Evolutionary conservation across 2,797 vertebrate species (phyloP).

Genomic region (Picus viridis): DNA sequence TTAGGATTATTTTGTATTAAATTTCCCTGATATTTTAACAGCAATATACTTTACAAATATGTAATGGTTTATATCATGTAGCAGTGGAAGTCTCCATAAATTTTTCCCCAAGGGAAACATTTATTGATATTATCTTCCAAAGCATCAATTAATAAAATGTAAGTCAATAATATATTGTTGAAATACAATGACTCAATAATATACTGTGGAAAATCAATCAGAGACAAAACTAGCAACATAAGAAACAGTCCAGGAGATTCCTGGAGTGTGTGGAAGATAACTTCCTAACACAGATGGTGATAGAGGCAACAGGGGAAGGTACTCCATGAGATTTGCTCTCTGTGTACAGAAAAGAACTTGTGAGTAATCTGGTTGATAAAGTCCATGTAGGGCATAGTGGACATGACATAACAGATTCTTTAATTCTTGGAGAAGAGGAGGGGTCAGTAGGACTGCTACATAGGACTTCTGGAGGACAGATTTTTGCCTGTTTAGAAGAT

Average conservation of each 20-base stretch:
- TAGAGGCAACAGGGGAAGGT: no score
- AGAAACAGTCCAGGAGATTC: background rate
- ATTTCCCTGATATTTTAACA: background rate
- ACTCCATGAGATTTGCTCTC: no score
- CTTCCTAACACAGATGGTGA: no score
- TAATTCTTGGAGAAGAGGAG: no score
- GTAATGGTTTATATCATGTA: background rate
- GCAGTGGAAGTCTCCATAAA: background rate
- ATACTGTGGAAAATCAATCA: background rate
- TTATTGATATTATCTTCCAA: background rate
- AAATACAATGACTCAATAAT: background rate
- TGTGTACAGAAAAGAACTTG: no score
- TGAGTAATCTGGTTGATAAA: no score
- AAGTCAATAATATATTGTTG: background rate
- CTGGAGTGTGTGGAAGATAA: background rate
- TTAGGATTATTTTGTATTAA: background rate
- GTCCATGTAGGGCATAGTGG: no score
- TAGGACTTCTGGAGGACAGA: no score
- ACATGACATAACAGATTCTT: no score
- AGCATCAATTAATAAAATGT: background rate
- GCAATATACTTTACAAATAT: background rate
- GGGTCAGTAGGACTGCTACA: no score
- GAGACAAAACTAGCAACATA: background rate
- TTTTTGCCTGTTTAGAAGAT: no score
- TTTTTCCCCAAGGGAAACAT: background rate